These are phyloP conservation scores for Muscina levida DNA, from an alignment of 2,888 invertebrate species.

Conservation along the genomic window DNA sequence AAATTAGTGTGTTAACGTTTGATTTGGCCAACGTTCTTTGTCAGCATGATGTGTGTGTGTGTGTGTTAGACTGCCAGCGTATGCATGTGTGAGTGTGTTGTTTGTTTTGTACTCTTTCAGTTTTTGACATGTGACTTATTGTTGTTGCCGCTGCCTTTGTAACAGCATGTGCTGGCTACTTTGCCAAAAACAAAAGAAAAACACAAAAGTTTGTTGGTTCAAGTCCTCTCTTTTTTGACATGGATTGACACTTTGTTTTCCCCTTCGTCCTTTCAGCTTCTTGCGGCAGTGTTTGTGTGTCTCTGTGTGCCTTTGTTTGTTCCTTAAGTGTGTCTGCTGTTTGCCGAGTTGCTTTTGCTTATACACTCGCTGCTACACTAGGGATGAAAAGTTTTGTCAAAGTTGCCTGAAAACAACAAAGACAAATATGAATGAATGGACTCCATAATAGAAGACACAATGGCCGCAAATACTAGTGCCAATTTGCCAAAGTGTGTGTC, in stretches of 20 bases:
- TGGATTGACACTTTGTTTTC: not conserved
- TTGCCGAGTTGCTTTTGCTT: not conserved
- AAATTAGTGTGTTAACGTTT: not conserved
- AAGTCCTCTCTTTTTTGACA: not conserved
- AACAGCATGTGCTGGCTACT: not conserved
- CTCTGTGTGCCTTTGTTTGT: not conserved
- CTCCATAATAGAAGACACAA: not conserved
- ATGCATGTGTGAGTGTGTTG: not conserved
- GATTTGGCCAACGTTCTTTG: not conserved
- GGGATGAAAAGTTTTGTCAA: conserved; percentile 30
- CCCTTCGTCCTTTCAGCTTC: too few relatives aligned
- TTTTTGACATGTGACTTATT: conserved; percentile 59
- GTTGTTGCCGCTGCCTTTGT: conserved; percentile 26
- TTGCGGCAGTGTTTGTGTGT: not conserved
- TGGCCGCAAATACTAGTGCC: not conserved
- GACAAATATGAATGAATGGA: conserved; percentile 33
- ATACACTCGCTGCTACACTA: conserved; percentile 1
- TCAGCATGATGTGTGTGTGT: not conserved
- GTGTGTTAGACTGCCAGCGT: too few relatives aligned
- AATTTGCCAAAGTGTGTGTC: conserved; percentile 1
- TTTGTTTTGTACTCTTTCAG: conserved; percentile 11
- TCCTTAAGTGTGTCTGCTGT: not conserved
- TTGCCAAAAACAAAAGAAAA: conserved; percentile 9
- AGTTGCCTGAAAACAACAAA: not conserved
- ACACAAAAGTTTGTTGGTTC: not conserved